Percentiles rank a stretch among this genome's conserved stretches.
phyloP scores from a whole-genome alignment of 2,888 invertebrate genomes.

The Netelia fuscicornis region DNA sequence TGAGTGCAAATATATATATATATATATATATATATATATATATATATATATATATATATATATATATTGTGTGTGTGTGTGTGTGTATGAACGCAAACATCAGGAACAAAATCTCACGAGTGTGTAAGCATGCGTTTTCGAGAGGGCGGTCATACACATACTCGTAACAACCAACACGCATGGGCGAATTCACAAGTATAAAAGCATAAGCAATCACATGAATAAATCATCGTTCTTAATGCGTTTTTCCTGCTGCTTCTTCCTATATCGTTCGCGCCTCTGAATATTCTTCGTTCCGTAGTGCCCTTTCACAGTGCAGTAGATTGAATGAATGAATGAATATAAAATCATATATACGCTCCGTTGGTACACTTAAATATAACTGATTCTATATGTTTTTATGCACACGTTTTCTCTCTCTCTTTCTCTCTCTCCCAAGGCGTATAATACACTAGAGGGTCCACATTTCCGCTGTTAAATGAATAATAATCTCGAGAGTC shows the following conservation, averaged over 20 bases:
- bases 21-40: neutral
- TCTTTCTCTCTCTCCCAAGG: neutral
- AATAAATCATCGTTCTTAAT: slow-evolving; percentile 65
- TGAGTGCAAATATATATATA: slow-evolving; percentile 3
- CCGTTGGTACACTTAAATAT: neutral
- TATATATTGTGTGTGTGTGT: no score
- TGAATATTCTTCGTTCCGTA: slow-evolving; percentile 41
- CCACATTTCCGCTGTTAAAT: slow-evolving; percentile 2
- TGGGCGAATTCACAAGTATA: slow-evolving; percentile 37
- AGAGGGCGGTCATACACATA: slow-evolving; percentile 13
- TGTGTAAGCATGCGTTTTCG: slow-evolving; percentile 47
- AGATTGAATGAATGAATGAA: slow-evolving; percentile 57
- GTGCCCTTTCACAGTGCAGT: slow-evolving; percentile 1
- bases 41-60: no score
- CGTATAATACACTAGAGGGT: slow-evolving; percentile 22
- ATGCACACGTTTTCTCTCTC: neutral
- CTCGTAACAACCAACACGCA: slow-evolving; percentile 30
- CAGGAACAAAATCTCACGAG: slow-evolving; percentile 8
- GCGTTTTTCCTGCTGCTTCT: slow-evolving; percentile 61
- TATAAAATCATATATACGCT: slow-evolving; percentile 41
- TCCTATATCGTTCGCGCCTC: slow-evolving; percentile 30
- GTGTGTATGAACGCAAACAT: neutral
- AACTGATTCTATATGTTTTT: slow-evolving; percentile 9
- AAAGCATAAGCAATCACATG: slow-evolving; percentile 43
- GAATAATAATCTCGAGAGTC: slow-evolving; percentile 14